Evolutionary conservation across 2,888 invertebrate species (phyloP), one percentile per base, ranked within the genome.

Genomic region (Watsonalla cultraria): DNA sequence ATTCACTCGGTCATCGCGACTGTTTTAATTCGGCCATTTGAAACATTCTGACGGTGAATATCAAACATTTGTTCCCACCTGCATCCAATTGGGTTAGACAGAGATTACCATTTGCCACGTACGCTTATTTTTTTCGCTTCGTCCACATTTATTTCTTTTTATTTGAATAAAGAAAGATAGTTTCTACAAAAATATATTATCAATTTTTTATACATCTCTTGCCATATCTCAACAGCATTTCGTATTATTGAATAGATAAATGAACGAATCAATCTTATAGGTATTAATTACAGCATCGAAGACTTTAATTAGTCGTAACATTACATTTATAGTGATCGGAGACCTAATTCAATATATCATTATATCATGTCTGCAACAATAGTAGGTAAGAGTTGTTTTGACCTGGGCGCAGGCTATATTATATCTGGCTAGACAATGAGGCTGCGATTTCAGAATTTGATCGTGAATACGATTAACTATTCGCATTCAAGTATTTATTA

Each of bases 371-470:
- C 8, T 9, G 42, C 24, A 11, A 51, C 45, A 46, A n/a, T n/a
- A 11, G 39, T 13, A 33, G 13, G 45, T 46, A 51, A 51, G 45
- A 46, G 45, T 51, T 51, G 51, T 51, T 51, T 46, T 46, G 51
- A 51, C 13, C 35, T 51, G n/a, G n/a, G 51, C 51, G 51, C 51
- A 51, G 51, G 45, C 45, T 7, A n/a, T 9, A 33, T 33, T 51
- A 46, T 46, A 13, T 35, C 14, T 35, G 46, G 13, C 45, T 46
- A 51, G 51, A 46, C 45, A 35, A 45, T 51, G 51, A 51, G 34
- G 24, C 46, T 34, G 51, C 46, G 33, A 8, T 35, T 45, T 51
- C 35, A 35, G 45, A 46, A 46, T 11, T 35, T 37, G 14, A 35
- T 42, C 35, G 34, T 13, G 35, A 11, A 35, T 42, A 15, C 39